phyloP scores from a whole-genome alignment of 2,888 invertebrate species.

The Blera fallax region DNA sequence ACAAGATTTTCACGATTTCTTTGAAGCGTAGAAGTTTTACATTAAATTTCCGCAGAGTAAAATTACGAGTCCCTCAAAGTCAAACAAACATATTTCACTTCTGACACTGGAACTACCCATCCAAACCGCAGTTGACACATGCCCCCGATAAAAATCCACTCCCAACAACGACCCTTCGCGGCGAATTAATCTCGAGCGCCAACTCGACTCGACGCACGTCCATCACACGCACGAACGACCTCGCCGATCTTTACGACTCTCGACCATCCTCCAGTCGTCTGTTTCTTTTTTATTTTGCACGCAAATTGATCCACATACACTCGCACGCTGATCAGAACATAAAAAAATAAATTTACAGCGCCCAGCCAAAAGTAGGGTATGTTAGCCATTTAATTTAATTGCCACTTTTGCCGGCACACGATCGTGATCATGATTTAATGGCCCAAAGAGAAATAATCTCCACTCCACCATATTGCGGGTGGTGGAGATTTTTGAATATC shows the following conservation, averaged over 20 bases:
- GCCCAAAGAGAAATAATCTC: not conserved
- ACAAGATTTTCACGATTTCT: too few species aligned
- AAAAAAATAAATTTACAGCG: constrained; percentile 15
- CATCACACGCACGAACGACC: constrained; percentile 24
- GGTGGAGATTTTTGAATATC: not conserved
- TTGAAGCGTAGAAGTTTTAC: too few species aligned
- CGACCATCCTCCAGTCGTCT: not conserved
- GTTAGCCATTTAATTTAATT: constrained; percentile 32
- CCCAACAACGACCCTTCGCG: not conserved
- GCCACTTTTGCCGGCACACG: constrained; percentile 4
- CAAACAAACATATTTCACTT: too few species aligned
- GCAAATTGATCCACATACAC: constrained; percentile 45
- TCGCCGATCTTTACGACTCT: not conserved
- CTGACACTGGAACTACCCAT: not conserved
- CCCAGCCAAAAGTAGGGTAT: not conserved
- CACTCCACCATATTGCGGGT: not conserved
- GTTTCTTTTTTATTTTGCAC: constrained; percentile 1
- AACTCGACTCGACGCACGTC: not conserved
- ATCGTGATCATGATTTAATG: constrained; percentile 13
- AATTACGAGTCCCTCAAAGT: too few species aligned
- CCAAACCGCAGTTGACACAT: not conserved
- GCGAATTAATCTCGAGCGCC: not conserved
- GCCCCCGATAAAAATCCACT: not conserved
- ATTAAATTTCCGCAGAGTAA: too few species aligned
- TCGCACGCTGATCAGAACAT: not conserved